phyloP scores from a whole-genome alignment of 2,888 invertebrate genomes.

The Acronicta leporina region DNA sequence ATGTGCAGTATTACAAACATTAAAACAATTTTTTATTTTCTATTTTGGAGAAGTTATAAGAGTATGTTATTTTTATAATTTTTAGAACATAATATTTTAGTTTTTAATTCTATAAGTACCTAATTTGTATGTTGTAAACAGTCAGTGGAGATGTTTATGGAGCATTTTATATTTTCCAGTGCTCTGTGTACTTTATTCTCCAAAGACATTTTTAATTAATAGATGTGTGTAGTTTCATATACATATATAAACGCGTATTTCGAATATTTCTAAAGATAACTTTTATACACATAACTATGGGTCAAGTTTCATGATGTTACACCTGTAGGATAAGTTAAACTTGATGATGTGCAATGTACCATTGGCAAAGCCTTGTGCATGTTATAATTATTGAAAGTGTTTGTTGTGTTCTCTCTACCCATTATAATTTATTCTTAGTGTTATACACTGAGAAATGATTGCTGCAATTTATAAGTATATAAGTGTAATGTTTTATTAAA shows the following conservation, averaged over 20 bases:
- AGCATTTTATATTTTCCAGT: conserved; percentile 68
- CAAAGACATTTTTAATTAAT: conserved; percentile 70
- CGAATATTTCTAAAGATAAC: conserved; percentile 69
- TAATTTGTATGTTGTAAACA: conserved; percentile 66
- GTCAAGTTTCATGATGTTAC: conserved; percentile 64
- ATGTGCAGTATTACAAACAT: conserved; percentile 86
- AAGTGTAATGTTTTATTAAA: conserved; percentile 63
- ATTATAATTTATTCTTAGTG: conserved; percentile 77
- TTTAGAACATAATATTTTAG: conserved; percentile 72
- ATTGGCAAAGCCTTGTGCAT: conserved; percentile 83
- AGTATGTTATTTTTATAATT: conserved; percentile 85
- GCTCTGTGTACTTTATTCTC: conserved; percentile 74
- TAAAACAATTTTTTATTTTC: conserved; percentile 81
- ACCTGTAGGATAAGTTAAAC: conserved; percentile 68
- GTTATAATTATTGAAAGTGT: conserved; percentile 76
- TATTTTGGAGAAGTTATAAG: conserved; percentile 78
- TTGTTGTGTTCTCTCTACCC: conserved; percentile 77
- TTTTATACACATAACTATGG: conserved; percentile 60
- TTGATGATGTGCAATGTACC: conserved; percentile 83
- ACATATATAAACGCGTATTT: conserved; percentile 57
- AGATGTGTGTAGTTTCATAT: conserved; percentile 57
- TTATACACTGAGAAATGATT: conserved; percentile 79
- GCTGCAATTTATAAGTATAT: conserved; percentile 73
- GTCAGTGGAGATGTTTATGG: conserved; percentile 67
- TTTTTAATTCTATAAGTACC: conserved; percentile 58